These are phyloP conservation scores for Cylindroiulus punctatus DNA, from an alignment of 2,888 invertebrate species.

Conservation along the genomic window DNA sequence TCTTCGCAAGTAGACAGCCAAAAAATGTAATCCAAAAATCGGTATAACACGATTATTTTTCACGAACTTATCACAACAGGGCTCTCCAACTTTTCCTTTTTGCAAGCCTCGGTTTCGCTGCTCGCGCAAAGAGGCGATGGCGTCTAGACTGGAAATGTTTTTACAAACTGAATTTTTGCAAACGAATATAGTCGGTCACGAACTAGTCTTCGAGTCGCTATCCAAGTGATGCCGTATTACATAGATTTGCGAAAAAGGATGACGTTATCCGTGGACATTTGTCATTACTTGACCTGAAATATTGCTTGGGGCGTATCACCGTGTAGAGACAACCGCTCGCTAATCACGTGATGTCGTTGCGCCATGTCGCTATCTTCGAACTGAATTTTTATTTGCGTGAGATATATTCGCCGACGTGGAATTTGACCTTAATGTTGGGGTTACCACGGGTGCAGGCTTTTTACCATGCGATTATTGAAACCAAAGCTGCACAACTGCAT, in stretches of 20 bases:
- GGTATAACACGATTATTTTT: not conserved
- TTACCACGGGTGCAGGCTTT: not conserved
- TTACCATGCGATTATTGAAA: not conserved
- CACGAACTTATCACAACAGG: constrained; percentile 4
- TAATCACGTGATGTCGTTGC: not conserved
- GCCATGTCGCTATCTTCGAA: not conserved
- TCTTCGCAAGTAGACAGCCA: not conserved
- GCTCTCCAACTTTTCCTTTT: not conserved
- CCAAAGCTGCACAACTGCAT: not conserved
- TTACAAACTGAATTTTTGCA: too few species aligned
- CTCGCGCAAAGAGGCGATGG: constrained; percentile 1
- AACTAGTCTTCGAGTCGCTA: not conserved
- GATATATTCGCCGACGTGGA: too few species aligned
- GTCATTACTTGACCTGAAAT: not conserved
- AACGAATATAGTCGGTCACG: not conserved
- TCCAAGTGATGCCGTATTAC: not conserved
- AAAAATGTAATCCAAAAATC: not conserved
- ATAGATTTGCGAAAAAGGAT: not conserved
- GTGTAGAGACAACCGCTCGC: not conserved
- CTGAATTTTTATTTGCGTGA: not conserved
- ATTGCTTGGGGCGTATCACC: not conserved
- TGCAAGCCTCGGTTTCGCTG: not conserved
- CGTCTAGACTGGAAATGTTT: not conserved
- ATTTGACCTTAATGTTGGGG: not conserved
- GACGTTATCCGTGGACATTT: not conserved